A percentile compares a stretch with the other conserved stretches of the same genome.
These are phyloP conservation scores for Rhodinocichla rosea DNA, from an alignment of 2,113 vertebrate genomes.

Conservation along the genomic window DNA sequence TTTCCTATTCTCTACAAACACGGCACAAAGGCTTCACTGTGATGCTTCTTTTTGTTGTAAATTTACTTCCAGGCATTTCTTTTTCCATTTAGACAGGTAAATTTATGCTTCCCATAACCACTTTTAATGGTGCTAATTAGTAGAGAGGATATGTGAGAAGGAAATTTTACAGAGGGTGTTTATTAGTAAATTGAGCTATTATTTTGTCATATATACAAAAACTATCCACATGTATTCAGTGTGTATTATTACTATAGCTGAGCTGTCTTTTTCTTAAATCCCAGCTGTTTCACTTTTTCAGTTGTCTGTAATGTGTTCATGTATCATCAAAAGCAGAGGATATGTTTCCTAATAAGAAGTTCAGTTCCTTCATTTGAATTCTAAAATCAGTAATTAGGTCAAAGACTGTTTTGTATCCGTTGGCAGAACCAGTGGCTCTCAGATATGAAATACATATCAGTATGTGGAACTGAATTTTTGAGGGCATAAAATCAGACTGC, in stretches of 20 bases:
- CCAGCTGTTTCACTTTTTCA: neutral
- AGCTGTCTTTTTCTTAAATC: neutral
- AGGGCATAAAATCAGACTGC: neutral
- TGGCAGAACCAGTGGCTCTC: neutral
- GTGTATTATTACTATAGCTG: neutral
- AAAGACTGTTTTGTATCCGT: neutral
- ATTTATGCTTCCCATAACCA: neutral
- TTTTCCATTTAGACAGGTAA: neutral
- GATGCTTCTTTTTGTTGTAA: neutral
- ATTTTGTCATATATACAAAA: neutral
- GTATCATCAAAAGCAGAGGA: neutral
- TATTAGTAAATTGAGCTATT: neutral
- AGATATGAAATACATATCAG: neutral
- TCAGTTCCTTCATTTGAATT: neutral
- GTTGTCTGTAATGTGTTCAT: neutral
- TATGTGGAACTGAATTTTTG: neutral
- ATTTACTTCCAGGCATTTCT: neutral
- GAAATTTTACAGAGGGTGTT: neutral
- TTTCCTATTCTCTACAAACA: neutral
- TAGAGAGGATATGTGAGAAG: neutral
- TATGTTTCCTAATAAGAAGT: neutral
- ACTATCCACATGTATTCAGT: neutral
- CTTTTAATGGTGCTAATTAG: neutral
- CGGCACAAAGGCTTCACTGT: accelerated
- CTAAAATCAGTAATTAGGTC: neutral